phyloP scores from a whole-genome alignment of 2,797 vertebrate genomes.

The Gymnodraco acuticeps region DNA sequence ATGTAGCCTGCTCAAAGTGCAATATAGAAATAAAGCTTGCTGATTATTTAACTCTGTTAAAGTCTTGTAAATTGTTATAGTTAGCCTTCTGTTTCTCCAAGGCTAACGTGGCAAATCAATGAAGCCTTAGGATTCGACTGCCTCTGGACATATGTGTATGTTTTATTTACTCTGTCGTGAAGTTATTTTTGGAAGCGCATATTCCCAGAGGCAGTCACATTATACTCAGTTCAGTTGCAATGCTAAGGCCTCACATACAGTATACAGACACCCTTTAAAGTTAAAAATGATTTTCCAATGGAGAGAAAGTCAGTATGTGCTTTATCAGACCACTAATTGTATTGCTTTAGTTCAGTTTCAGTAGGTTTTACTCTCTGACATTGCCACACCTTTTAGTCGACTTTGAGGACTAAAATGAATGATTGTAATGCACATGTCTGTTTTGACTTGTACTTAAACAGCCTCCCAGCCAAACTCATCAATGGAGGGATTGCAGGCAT shows the following conservation, averaged over 20 bases:
- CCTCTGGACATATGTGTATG: not conserved
- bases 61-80: not conserved
- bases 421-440: not conserved
- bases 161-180: slow-evolving; percentile 29
- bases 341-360: not conserved
- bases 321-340: not conserved
- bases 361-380: not conserved
- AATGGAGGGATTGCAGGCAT: slow-evolving; percentile 90
- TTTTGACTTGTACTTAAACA: slow-evolving; percentile 53
- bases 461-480: slow-evolving; percentile 90
- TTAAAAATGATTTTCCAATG: not conserved
- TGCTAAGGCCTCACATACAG: slow-evolving; percentile 2
- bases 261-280: not conserved
- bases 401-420: not conserved
- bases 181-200: slow-evolving; percentile 60
- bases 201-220: slow-evolving; percentile 20
- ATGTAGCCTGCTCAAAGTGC: not conserved
- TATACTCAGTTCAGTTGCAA: slow-evolving; percentile 3
- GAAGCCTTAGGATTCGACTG: not conserved
- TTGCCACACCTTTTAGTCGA: not conserved
- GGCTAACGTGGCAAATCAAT: not conserved
- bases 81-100: not conserved
- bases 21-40: not conserved
- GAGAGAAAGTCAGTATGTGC: not conserved
- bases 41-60: not conserved